These are phyloP conservation scores for Pangasius macronema DNA, from an alignment of 2,797 vertebrate genomes.

Conservation along the genomic window DNA sequence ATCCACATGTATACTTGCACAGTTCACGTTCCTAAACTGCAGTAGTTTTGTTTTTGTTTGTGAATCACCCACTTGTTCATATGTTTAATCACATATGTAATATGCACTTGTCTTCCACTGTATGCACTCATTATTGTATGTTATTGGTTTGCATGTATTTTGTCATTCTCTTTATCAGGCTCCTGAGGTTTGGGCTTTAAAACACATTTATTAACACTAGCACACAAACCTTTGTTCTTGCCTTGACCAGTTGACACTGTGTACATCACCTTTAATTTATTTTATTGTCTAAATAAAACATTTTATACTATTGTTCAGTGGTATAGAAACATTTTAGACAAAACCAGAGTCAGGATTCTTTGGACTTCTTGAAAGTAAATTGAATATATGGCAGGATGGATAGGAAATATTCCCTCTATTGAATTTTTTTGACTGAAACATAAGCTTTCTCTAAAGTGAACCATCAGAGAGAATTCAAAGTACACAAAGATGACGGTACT, in stretches of 20 bases:
- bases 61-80: not conserved
- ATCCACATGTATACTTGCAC: slow-evolving; percentile 11
- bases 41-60: not conserved
- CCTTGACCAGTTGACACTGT: not conserved
- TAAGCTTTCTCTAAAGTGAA: not conserved
- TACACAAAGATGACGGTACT: not conserved
- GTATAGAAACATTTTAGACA: no score
- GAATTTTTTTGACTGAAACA: not conserved
- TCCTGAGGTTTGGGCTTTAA: not conserved
- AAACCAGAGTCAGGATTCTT: not conserved
- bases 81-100: slow-evolving; percentile 1
- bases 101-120: not conserved
- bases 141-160: slow-evolving; percentile 19
- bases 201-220: slow-evolving; percentile 7
- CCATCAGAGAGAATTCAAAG: not conserved
- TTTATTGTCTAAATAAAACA: slow-evolving; percentile 23
- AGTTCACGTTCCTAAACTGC: not conserved
- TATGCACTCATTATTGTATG: not conserved
- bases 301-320: not conserved
- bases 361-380: not conserved
- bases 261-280: not conserved
- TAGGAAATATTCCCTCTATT: not conserved
- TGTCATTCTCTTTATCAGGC: not conserved
- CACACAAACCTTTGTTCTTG: not conserved
- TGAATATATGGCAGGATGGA: not conserved